Evolutionary conservation across 2,888 invertebrate species (phyloP).

Genomic region (Drosophila differens): DNA sequence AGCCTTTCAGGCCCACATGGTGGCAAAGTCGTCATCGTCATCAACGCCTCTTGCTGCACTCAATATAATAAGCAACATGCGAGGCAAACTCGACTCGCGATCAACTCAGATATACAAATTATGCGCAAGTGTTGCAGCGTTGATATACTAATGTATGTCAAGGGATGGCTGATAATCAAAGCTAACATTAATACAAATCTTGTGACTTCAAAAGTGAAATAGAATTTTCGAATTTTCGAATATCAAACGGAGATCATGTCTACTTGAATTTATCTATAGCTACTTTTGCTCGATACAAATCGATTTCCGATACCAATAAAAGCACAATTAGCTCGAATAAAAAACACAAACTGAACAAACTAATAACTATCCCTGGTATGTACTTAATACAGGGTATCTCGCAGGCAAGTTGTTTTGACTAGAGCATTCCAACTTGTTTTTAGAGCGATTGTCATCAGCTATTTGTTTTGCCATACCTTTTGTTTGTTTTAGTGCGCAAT

Average conservation of each 20-base stretch:
- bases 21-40: conserved; percentile 47
- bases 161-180: conserved; percentile 21
- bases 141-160: conserved; percentile 18
- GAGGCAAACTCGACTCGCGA: conserved; percentile 18
- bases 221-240: neutral
- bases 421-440: neutral
- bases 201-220: neutral
- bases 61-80: conserved; percentile 39
- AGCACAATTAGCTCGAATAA: neutral
- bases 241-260: neutral
- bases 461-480: neutral
- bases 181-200: neutral
- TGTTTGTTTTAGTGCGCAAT: neutral
- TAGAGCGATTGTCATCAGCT: too few relatives aligned
- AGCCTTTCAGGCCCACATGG: conserved; percentile 52
- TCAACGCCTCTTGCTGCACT: conserved; percentile 29
- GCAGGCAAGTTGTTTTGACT: neutral
- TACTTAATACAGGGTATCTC: neutral
- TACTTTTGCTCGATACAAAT: neutral
- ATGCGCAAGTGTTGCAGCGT: conserved; percentile 18
- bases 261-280: neutral
- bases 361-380: neutral
- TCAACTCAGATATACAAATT: conserved; percentile 20
- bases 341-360: neutral
- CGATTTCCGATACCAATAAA: neutral